Evolutionary conservation across 1,140 invertebrate genomes (phyloP).

Genomic region (Argopecten irradians): DNA sequence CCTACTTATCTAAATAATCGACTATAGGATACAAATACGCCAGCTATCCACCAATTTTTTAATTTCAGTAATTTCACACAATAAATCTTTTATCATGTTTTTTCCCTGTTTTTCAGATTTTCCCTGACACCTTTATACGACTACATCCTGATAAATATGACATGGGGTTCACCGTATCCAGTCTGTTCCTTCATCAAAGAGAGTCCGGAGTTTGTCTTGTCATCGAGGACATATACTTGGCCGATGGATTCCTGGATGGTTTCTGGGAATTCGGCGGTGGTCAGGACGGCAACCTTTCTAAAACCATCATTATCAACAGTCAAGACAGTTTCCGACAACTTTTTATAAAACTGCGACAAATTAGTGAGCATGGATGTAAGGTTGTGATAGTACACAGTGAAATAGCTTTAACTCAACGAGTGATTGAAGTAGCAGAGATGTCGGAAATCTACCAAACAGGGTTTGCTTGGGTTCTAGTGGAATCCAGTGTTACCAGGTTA

Average conservation of each 20-base stretch:
- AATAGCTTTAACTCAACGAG: not conserved
- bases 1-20: no score
- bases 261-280: constrained; percentile 7
- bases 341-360: constrained; percentile 30
- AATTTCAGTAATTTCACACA: no score
- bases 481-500: constrained; percentile 45
- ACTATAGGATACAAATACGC: no score
- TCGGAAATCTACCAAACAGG: constrained; percentile 56
- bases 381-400: not conserved
- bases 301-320: constrained; percentile 22
- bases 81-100: not conserved
- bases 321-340: constrained; percentile 31
- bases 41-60: no score
- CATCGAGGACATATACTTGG: not conserved
- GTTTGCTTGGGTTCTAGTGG: constrained; percentile 62
- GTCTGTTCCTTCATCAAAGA: not conserved
- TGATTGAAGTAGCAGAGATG: constrained; percentile 18
- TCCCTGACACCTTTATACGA: not conserved
- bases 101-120: not conserved
- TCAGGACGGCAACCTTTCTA: constrained; percentile 6
- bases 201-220: not conserved
- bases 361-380: constrained; percentile 24
- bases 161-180: not conserved
- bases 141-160: not conserved
- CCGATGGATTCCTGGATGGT: constrained; percentile 48